Evolutionary conservation across 2,888 invertebrate genomes (phyloP), one percentile per base, ranked within the genome.

Genomic region (Hydrotaea cyrtoneurina): DNA sequence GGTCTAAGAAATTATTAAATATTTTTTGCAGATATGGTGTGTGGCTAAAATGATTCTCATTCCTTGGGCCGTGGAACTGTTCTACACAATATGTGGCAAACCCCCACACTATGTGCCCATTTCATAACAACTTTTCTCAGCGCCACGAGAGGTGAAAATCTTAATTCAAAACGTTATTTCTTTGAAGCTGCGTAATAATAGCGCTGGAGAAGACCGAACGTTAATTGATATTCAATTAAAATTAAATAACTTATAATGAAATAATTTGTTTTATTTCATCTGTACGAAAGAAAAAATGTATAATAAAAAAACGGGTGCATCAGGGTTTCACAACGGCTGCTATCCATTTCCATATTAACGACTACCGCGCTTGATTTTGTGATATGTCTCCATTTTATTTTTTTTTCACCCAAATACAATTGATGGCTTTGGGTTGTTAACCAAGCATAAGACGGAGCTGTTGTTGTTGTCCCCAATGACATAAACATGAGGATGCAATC

Each of bases 401-500:
- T 43, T 39, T 66, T 39, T 66, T 36, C 43, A 11, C 39, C 13
- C 66, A 74, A 73, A 26, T 19, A 64, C 19, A 78, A 73, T 74
- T 78, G 71, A 75, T 78, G 76, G 7, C 75, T 55, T 64, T 75
- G 57, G 39, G 39, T 17, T 43, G 39, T 10, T 17, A n/a, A 64
- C 17, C 19, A 2, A 39, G 0, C 19, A 19, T 23, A 0, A 11
- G 66, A 43, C 10, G 43, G 69, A 46, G 31, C 31, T 31, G 31
- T 7, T 43, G 17, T 50, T 39, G 23, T 66, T 69, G 46, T 69
- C 69, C 69, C 64, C 43, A 69, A 81, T 53, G 72, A 43, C 66
- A 76, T 66, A 59, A 78, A 76, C 75, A 80, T 55, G 75, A 78
- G 64, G 2, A 81, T 76, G 76, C 76, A 81, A 74, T 71, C 66